These are phyloP conservation scores for Tenualosa ilisha DNA, from an alignment of 2,797 vertebrate genomes.

Conservation along the genomic window DNA sequence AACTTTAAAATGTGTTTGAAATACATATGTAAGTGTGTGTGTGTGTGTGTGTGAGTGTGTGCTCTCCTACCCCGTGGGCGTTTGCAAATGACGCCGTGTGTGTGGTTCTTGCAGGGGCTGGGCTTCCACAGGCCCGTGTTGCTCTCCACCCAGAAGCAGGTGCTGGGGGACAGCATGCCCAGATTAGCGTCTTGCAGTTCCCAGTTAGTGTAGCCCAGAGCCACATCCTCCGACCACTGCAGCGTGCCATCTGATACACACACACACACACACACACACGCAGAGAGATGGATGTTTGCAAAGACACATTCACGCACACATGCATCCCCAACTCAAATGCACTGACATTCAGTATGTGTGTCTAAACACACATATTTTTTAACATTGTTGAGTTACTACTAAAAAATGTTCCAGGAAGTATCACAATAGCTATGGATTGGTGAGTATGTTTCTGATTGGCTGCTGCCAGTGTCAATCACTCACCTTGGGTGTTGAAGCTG, in stretches of 20 bases:
- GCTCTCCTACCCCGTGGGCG: constrained; percentile 78
- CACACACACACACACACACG: constrained; percentile 34
- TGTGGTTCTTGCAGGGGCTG: constrained; percentile 87
- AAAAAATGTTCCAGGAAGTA: no score
- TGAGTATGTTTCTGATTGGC: constrained; percentile 1
- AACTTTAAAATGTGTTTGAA: not conserved
- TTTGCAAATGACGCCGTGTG: constrained; percentile 95
- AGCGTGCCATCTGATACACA: constrained; percentile 77
- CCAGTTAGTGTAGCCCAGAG: constrained; percentile 93
- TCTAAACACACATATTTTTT: no score
- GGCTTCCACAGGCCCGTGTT: constrained; percentile 89
- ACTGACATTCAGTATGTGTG: not conserved
- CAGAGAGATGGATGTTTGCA: no score
- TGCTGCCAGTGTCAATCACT: not conserved
- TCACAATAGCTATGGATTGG: no score
- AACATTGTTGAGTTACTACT: no score
- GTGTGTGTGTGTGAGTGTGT: not conserved
- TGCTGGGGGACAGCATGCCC: constrained; percentile 91
- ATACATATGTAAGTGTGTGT: not conserved
- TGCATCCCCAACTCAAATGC: not conserved
- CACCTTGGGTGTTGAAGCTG: constrained; percentile 86
- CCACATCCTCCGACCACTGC: constrained; percentile 86
- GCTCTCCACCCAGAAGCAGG: constrained; percentile 97
- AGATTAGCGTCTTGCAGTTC: constrained; percentile 82
- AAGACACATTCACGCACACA: not conserved